Evolutionary conservation across 1,140 invertebrate species (phyloP).

Genomic region (Hestina assimilis): DNA sequence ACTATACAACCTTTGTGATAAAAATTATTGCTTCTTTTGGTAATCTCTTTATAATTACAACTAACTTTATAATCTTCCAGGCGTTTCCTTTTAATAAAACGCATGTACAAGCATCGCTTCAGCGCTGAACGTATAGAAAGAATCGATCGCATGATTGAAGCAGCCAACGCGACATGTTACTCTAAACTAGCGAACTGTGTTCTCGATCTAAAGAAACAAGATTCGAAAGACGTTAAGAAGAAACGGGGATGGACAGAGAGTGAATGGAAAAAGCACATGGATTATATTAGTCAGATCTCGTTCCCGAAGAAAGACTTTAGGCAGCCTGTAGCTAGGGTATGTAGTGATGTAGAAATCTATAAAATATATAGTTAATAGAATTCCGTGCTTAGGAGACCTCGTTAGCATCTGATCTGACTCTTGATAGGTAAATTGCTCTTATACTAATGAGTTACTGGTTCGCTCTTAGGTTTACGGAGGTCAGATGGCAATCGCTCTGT

Average conservation of each 20-base stretch:
- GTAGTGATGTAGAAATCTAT: background rate
- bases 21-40: no score
- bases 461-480: no score
- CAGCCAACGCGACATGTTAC: constrained; percentile 54
- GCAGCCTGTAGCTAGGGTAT: constrained; percentile 45
- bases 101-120: constrained; percentile 54
- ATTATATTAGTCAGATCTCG: constrained; percentile 59
- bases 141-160: constrained; percentile 64
- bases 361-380: background rate
- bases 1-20: no score
- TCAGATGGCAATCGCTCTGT: no score
- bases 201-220: constrained; percentile 58
- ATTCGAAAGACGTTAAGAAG: constrained; percentile 58
- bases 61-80: constrained; percentile 40
- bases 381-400: no score
- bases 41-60: no score
- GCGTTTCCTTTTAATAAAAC: constrained; percentile 51
- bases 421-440: no score
- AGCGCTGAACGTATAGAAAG: constrained; percentile 49
- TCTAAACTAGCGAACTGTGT: constrained; percentile 63
- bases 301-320: constrained; percentile 46
- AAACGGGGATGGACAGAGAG: constrained; percentile 60
- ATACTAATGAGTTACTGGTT: no score
- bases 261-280: constrained; percentile 73
- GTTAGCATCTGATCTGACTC: no score